These are phyloP conservation scores for Eupithecia pulchellata DNA, from an alignment of 2,888 invertebrate species.

Conservation along the genomic window DNA sequence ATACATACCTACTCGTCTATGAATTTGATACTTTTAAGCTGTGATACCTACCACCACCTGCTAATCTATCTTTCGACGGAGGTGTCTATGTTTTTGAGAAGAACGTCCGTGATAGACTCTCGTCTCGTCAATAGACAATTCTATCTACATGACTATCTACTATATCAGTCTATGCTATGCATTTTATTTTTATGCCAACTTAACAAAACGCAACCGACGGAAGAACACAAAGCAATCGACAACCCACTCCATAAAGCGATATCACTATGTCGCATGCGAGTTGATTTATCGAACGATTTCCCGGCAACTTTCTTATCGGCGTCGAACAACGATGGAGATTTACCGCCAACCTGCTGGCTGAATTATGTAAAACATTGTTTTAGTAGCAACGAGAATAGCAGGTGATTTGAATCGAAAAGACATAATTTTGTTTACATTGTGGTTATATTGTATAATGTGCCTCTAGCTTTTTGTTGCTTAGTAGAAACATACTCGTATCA, in stretches of 20 bases:
- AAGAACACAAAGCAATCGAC: constrained; percentile 20
- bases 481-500: too few species aligned
- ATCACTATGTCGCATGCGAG: constrained; percentile 30
- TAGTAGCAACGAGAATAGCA: constrained; percentile 4
- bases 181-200: not conserved
- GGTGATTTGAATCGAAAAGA: constrained; percentile 9
- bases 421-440: not conserved
- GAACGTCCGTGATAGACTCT: not conserved
- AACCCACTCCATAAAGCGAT: constrained; percentile 21
- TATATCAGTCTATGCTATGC: not conserved
- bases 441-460: too few species aligned
- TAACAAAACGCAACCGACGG: not conserved
- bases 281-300: constrained; percentile 36
- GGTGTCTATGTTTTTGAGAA: too few species aligned
- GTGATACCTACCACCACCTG: too few species aligned
- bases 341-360: constrained; percentile 33
- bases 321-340: constrained; percentile 36
- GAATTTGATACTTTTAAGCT: not conserved
- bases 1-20: not conserved
- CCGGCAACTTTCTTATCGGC: constrained; percentile 37
- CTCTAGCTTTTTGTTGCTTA: not conserved
- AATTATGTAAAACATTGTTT: constrained; percentile 30
- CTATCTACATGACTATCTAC: not conserved
- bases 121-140: not conserved
- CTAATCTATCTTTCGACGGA: not conserved